A percentile compares a stretch with the other conserved stretches of the same genome.
phyloP scores from a whole-genome alignment of 92 coral and sea anemone species.

The Micromussa lordhowensis region DNA sequence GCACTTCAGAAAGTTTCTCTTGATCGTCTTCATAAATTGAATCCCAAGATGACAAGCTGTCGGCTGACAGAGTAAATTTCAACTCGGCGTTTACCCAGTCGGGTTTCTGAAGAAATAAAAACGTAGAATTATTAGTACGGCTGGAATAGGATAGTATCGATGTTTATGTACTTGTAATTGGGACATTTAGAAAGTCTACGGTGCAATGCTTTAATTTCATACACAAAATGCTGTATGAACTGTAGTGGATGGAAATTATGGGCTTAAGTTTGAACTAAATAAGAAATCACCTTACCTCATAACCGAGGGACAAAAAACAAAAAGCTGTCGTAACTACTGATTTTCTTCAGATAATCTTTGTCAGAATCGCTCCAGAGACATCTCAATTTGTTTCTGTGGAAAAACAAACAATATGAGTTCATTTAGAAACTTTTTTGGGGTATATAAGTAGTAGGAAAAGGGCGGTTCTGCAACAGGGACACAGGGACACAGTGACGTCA shows the following conservation, averaged over 20 bases:
- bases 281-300: neutral
- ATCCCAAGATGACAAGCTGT: neutral
- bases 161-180: no score
- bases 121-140: neutral
- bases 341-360: neutral
- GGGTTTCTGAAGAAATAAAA: neutral
- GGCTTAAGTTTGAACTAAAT: neutral
- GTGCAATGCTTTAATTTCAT: no score
- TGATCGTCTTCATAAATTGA: conserved; percentile 4
- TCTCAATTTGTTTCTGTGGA: neutral
- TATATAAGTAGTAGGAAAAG: no score
- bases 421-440: neutral
- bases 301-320: conserved; percentile 1
- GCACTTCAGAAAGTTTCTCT: conserved; percentile 2
- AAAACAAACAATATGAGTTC: neutral
- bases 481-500: no score
- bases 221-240: no score
- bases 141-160: neutral
- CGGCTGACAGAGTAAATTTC: neutral
- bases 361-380: conserved; percentile 3
- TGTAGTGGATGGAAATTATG: no score
- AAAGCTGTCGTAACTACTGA: conserved; percentile 5
- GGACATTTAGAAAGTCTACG: no score
- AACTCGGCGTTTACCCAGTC: conserved; percentile 9
- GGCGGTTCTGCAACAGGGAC: no score